Percentiles rank a stretch among this genome's conserved stretches.
These are phyloP conservation scores for Formica aserva DNA, from an alignment of 2,888 invertebrate genomes.

Conservation along the genomic window DNA sequence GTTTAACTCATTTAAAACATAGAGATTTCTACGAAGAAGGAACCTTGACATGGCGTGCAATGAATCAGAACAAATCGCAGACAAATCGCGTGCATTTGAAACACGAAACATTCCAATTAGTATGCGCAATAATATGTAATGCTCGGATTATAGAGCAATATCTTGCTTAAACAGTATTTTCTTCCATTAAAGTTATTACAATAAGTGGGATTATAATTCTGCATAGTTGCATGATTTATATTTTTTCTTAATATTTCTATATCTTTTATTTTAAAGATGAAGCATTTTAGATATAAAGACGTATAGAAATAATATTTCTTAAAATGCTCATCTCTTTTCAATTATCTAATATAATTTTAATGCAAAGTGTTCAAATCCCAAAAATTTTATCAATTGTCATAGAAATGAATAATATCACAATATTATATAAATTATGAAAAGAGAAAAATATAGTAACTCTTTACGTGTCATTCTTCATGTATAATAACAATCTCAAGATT, in stretches of 20 bases:
- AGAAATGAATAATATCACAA: neutral
- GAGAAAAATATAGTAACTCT: neutral
- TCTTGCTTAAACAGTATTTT: slow-evolving; percentile 24
- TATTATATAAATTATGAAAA: neutral
- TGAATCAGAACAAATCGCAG: slow-evolving; percentile 32
- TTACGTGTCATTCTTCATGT: neutral
- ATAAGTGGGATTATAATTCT: neutral
- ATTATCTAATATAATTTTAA: neutral
- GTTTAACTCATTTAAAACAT: neutral
- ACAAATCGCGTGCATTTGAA: slow-evolving; percentile 38
- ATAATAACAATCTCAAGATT: slow-evolving; percentile 5
- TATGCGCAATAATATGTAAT: slow-evolving; percentile 21
- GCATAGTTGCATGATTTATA: slow-evolving; percentile 22
- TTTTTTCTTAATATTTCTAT: neutral
- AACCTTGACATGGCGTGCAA: slow-evolving; percentile 48
- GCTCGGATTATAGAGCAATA: neutral
- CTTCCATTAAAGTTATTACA: slow-evolving; percentile 42
- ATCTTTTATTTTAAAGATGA: neutral
- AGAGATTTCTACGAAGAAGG: slow-evolving; percentile 1
- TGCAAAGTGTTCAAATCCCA: neutral
- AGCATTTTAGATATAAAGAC: neutral
- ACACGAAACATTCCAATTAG: slow-evolving; percentile 44
- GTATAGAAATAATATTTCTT: neutral
- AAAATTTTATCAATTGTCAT: neutral
- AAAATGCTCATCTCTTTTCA: neutral